A percentile compares a stretch with the other conserved stretches of the same genome.
Conservation (phyloP, 92 coral and sea anemone species). For the Parazoanthus darwini region DNA sequence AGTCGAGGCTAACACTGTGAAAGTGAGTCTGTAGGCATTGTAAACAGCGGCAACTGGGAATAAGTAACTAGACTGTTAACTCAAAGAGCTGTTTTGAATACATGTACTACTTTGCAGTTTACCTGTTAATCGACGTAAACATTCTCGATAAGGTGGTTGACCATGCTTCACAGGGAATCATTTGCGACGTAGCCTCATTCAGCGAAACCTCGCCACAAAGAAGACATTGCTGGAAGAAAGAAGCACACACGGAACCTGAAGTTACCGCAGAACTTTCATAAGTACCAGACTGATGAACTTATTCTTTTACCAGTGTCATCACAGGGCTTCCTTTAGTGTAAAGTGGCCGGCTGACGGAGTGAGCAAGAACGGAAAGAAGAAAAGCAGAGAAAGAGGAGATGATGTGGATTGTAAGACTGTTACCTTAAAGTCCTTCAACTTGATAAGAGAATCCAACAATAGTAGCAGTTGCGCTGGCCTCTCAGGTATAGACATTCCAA, state of each 20-base stretch:
- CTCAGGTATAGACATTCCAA: constrained; percentile 99
- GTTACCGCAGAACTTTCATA: too few species aligned
- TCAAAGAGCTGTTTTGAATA: too few species aligned
- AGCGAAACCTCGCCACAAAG: constrained; percentile 88
- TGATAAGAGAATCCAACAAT: constrained; percentile 89
- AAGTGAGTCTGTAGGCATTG: too few species aligned
- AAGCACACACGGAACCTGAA: not conserved
- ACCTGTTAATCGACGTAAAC: constrained; percentile 88
- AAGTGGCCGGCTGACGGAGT: too few species aligned
- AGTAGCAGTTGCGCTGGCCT: constrained; percentile 95
- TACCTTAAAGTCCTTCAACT: constrained; percentile 91
- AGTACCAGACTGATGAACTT: too few species aligned
- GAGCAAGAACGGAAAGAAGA: not conserved
- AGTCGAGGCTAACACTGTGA: too few species aligned
- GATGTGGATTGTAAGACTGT: not conserved
- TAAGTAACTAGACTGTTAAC: too few species aligned
- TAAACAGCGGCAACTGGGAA: too few species aligned
- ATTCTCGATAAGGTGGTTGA: constrained; percentile 89
- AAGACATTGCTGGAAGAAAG: constrained; percentile 74
- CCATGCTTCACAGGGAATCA: constrained; percentile 99
- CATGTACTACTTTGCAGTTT: constrained; percentile 18
- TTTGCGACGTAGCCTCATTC: constrained; percentile 96
- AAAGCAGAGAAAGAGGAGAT: not conserved
- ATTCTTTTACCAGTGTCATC: too few species aligned
- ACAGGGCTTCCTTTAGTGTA: too few species aligned